phyloP scores from a whole-genome alignment of 1,140 invertebrate species.

The Eciton burchellii region DNA sequence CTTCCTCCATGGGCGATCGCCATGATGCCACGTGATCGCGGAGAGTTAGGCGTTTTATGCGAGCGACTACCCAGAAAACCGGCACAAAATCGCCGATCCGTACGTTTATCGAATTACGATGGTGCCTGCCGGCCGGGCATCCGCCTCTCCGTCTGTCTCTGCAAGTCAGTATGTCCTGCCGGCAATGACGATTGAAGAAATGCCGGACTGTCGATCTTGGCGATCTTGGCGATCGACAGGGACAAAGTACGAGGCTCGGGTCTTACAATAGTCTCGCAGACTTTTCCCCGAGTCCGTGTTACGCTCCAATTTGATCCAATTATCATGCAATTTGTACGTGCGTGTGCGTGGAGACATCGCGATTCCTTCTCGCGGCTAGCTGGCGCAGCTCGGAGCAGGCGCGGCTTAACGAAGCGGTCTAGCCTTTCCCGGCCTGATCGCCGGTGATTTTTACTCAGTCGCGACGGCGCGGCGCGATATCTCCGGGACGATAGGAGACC shows the following conservation, averaged over 20 bases:
- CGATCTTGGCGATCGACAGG: not conserved
- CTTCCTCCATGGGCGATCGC: slow-evolving; percentile 64
- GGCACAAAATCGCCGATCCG: slow-evolving; percentile 73
- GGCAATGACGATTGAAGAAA: slow-evolving; percentile 27
- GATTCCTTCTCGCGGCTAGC: not conserved
- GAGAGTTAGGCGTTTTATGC: slow-evolving; percentile 66
- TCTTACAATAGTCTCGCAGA: too few species aligned
- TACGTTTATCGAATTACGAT: slow-evolving; percentile 78
- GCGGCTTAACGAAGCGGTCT: slow-evolving; percentile 19
- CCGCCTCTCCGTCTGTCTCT: slow-evolving; percentile 35
- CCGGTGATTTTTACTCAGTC: not conserved
- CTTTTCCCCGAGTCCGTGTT: too few species aligned
- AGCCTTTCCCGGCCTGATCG: slow-evolving; percentile 4
- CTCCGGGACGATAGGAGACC: slow-evolving; percentile 23
- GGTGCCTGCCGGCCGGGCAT: slow-evolving; percentile 46
- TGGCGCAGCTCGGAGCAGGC: not conserved
- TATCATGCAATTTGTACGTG: not conserved
- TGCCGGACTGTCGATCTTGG: not conserved
- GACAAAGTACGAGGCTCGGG: too few species aligned
- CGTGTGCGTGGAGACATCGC: not conserved
- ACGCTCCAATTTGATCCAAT: not conserved
- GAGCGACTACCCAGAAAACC: slow-evolving; percentile 73
- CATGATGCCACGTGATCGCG: slow-evolving; percentile 66
- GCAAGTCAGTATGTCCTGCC: slow-evolving; percentile 10
- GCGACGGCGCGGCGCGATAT: slow-evolving; percentile 14